phyloP scores from a whole-genome alignment of 2,888 invertebrate genomes.

The Eupithecia inturbata region DNA sequence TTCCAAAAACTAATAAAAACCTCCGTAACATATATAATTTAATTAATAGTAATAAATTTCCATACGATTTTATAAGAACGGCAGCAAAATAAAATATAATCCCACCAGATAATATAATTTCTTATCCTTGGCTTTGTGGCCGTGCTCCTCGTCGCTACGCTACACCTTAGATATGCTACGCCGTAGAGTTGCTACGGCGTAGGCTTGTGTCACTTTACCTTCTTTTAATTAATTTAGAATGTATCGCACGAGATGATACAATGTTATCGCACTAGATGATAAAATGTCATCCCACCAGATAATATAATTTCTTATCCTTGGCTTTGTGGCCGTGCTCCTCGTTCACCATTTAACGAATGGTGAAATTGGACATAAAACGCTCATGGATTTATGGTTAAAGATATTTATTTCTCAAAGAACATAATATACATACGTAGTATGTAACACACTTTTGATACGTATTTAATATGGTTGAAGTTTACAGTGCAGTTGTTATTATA shows the following conservation, averaged over 20 bases:
- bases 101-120: conserved; percentile 38
- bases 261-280: neutral
- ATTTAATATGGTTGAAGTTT: no score
- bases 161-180: conserved; percentile 40
- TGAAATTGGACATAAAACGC: no score
- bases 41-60: neutral
- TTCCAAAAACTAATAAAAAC: no score
- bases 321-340: conserved; percentile 33
- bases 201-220: conserved; percentile 25
- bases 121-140: conserved; percentile 37
- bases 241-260: no score
- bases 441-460: no score
- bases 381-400: no score
- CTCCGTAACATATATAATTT: no score
- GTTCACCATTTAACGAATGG: no score
- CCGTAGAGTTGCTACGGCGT: conserved; percentile 50
- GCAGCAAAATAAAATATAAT: conserved; percentile 20
- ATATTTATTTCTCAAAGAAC: no score
- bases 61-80: neutral
- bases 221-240: neutral
- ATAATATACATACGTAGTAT: no score
- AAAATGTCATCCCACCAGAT: conserved; percentile 36
- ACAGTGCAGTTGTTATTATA: no score
- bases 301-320: conserved; percentile 40
- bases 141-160: conserved; percentile 29